Evolutionary conservation across 2,113 vertebrate genomes (phyloP).

Genomic region (Sylvilagus bachmani): DNA sequence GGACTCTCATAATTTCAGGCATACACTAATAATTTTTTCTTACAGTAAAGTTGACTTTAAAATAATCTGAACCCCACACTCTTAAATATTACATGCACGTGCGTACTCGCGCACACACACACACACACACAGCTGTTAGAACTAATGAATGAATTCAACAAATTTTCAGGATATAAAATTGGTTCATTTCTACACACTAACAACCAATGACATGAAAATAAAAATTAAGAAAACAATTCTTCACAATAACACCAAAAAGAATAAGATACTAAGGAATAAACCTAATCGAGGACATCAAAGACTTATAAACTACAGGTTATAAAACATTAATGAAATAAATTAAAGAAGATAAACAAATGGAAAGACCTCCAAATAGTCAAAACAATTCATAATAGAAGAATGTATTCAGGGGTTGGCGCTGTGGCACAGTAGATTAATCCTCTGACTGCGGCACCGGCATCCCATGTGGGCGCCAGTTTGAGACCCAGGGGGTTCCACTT

Average conservation of each 20-base stretch:
- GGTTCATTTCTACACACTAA: conserved; percentile 12
- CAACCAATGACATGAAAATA: conserved; percentile 34
- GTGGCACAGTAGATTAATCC: too few species aligned
- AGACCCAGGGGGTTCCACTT: too few species aligned
- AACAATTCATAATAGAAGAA: conserved; percentile 14
- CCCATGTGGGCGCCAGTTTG: too few species aligned
- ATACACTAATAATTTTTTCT: conserved; percentile 25
- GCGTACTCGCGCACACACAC: background rate
- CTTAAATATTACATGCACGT: background rate
- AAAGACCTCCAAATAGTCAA: background rate
- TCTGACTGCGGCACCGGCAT: too few species aligned
- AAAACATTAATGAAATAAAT: conserved; percentile 42
- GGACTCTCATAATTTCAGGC: conserved; percentile 12
- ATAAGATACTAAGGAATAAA: conserved; percentile 47
- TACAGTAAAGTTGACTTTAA: background rate
- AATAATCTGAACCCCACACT: conserved; percentile 27
- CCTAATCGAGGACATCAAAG: background rate
- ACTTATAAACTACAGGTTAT: background rate
- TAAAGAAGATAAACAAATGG: conserved; percentile 31
- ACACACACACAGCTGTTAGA: background rate
- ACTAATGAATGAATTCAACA: conserved; percentile 43
- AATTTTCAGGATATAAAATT: conserved; percentile 34
- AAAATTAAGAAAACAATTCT: conserved; percentile 52
- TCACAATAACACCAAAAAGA: conserved; percentile 38
- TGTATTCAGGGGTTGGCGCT: background rate